phyloP scores from a whole-genome alignment of 2,113 vertebrate species.

The Willisornis vidua region DNA sequence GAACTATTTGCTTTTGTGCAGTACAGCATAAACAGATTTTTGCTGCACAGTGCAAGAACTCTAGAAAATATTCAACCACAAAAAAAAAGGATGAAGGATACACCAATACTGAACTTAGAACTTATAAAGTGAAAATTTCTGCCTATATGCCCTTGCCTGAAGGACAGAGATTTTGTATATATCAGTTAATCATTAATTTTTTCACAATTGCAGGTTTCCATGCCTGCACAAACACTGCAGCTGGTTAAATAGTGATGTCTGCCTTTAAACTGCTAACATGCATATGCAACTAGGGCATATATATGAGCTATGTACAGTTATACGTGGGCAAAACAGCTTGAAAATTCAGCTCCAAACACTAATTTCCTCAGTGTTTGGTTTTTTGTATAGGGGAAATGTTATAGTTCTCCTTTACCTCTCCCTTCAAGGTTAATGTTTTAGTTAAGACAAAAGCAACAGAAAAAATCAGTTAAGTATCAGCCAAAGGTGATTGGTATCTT shows the following conservation, averaged over 20 bases:
- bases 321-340: not conserved
- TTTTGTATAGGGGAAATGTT: not conserved
- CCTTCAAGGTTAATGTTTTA: constrained; percentile 54
- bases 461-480: not conserved
- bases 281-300: not conserved
- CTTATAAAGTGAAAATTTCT: not conserved
- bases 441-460: constrained; percentile 40
- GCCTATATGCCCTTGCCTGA: not conserved
- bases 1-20: constrained; percentile 29
- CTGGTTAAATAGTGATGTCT: not conserved
- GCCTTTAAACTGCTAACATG: not conserved
- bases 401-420: not conserved
- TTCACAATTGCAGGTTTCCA: not conserved
- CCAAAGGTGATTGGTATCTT: constrained; percentile 7
- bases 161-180: not conserved
- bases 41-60: not conserved
- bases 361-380: not conserved
- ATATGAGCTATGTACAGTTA: not conserved
- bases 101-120: not conserved
- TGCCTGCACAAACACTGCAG: not conserved
- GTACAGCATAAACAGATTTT: not conserved
- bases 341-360: not conserved
- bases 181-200: not conserved
- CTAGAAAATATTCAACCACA: not conserved
- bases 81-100: not conserved